Conservation (phyloP, 2,888 invertebrate genomes). For the Eupithecia subumbrata region DNA sequence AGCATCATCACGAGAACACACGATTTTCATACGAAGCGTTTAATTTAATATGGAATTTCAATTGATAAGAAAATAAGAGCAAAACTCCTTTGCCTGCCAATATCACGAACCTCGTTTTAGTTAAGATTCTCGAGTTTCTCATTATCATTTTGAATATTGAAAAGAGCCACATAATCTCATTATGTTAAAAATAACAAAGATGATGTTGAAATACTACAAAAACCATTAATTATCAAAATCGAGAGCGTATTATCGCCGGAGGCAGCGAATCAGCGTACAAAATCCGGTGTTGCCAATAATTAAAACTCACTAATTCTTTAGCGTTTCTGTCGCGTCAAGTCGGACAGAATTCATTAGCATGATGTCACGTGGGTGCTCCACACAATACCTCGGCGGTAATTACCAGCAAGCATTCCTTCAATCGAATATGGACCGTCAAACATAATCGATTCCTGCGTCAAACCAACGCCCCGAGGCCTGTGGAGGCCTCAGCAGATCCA, state of each 20-base stretch:
- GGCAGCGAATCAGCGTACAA: conserved; percentile 50
- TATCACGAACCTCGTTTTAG: conserved; percentile 19
- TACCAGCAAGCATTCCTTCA: conserved; percentile 67
- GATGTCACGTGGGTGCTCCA: conserved; percentile 65
- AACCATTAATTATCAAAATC: conserved; percentile 60
- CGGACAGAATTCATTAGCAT: conserved; percentile 77
- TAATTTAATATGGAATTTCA: conserved; percentile 56
- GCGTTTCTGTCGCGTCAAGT: conserved; percentile 66
- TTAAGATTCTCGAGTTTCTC: conserved; percentile 15
- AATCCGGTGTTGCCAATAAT: conserved; percentile 55
- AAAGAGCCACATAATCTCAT: conserved; percentile 44
- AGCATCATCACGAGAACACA: conserved; percentile 58
- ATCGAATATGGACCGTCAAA: conserved; percentile 72
- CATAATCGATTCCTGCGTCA: conserved; percentile 77
- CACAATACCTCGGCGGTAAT: conserved; percentile 66
- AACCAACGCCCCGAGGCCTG: conserved; percentile 59
- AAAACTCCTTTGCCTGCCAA: conserved; percentile 25
- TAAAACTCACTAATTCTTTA: conserved; percentile 67
- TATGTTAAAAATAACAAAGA: conserved; percentile 24
- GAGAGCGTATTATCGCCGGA: conserved; percentile 53
- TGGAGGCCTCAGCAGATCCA: conserved; percentile 60
- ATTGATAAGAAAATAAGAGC: conserved; percentile 44
- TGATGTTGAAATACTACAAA: conserved; percentile 45
- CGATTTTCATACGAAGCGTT: conserved; percentile 56
- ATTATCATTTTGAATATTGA: conserved; percentile 23